Evolutionary conservation across 2,797 vertebrate genomes (phyloP), one percentile per base, ranked within the genome.

Genomic region (Myripristis murdjan): DNA sequence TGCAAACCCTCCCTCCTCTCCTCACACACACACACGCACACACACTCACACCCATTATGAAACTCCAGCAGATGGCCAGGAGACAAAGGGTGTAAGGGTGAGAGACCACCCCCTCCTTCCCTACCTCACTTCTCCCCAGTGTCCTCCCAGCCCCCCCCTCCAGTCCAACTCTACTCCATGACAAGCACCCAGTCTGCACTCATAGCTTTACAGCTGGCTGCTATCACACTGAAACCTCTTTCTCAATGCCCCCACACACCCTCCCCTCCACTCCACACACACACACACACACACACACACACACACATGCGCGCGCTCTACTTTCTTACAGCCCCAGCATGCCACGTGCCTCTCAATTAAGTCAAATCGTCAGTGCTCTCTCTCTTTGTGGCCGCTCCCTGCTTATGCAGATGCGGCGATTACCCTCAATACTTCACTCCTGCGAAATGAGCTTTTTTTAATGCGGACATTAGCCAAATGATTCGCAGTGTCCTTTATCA

Each of bases 41-140:
- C 43, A 6, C n/a, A 47, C 46, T 68, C 47, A 31, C 66, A 72
- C 37, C 57, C 76, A 84, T 87, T 79, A 82, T 81, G 82, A 80
- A 88, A 75, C 53, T 57, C 69, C 60, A 89, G 89, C 90, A 91
- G 90, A 91, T 91, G 90, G 90, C 77, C 55, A 12, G 52, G 71
- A 85, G 79, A 90, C 86, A 91, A 90, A 90, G 80, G 74, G 79
- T 81, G 85, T 66, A 67, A 76, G 84, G 57, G 81, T 71, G 87
- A 79, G 64, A 79, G 77, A 47, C n/a, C n/a, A 66, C 69, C 61
- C 58, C 57, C 46, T 41, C 46, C 51, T 53, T 46, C 52, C 52
- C 43, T 37, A 49, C 46, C 57, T 37, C 62, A 55, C 55, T 69
- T 73, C 69, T 59, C 28, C 43, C 57, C 52, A 43, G 16, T 12